Base-by-base conservation (phyloP, 1,140 invertebrate species). In the Globodera ellingtonae region DNA sequence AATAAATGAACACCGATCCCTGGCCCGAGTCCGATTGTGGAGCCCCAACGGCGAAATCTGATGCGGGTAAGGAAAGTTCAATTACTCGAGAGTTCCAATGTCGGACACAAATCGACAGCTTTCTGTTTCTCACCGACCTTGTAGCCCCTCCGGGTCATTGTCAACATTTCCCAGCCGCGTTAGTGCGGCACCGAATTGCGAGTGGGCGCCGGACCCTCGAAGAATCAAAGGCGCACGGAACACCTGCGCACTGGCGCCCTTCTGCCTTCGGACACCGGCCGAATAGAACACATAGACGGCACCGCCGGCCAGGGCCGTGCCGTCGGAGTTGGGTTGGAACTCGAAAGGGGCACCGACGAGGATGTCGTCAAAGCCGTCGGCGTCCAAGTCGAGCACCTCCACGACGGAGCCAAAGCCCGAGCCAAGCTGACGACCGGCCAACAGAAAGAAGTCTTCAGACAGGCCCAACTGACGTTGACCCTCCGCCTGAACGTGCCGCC, bases 281-380 rank as follows among this genome's bases (percentile, higher is more conserved):
- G 94, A 93, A 86, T 94, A 90, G 87, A 95, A 98, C 48, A 97
- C 90, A 85, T 97, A 97, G 24, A 96, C 94, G 5, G 95, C 94
- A 48, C 96, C 96, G 59, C 95, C 95, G 50, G 79, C 80, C 47
- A 75, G 46, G 24, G 35, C 35, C 0, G 80, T 75, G 46, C 80
- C 80, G 48, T 89, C 85, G 56, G 83, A 80, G 59, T 82, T 82
- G 67, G 92, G 75, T 91, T 47, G 69, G 88, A 95, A 96, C 87
- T 95, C 96, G 90, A 96, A 95, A 18, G 96, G 96, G 13, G 95
- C 95, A 35, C 94, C 94, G 0, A 97, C 94, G 69, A 96, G 91
- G 9, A 98, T 90, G 91, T 98, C 96, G 35, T 94, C 92, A 81
- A 92, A 90, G 56, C 87, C 88, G 80, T 88, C 88, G 48, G 80